phyloP scores from a whole-genome alignment of 2,888 invertebrate genomes.

The Vandiemenella viatica region DNA sequence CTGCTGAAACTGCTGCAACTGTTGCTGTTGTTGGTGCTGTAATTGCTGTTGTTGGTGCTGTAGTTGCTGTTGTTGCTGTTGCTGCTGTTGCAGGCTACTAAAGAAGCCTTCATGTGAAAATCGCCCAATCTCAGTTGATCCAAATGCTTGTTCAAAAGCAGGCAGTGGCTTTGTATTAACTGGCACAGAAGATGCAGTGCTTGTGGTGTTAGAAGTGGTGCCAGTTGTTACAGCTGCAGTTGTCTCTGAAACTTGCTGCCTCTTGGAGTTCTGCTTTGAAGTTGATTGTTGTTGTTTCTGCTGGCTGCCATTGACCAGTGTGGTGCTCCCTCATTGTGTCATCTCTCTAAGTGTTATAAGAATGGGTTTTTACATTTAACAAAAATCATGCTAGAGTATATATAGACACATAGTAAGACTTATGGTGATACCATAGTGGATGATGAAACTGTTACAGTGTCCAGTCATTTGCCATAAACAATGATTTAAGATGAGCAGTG shows the following conservation, averaged over 20 bases:
- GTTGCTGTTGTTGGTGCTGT: background rate
- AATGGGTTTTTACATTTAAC: no score
- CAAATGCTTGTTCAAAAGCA: constrained; percentile 73
- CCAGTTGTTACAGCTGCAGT: background rate
- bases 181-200: background rate
- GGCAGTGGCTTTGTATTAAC: constrained; percentile 43
- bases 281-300: no score
- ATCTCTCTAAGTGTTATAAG: no score
- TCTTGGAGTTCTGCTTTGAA: background rate
- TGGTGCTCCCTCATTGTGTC: no score
- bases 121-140: constrained; percentile 72
- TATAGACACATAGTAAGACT: no score
- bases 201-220: background rate
- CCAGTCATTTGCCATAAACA: no score
- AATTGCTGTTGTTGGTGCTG: background rate
- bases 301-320: no score
- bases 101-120: constrained; percentile 36
- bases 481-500: no score
- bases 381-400: no score
- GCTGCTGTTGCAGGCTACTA: constrained; percentile 6
- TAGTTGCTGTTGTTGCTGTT: background rate
- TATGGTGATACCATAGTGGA: no score
- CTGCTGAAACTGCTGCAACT: background rate
- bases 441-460: no score
- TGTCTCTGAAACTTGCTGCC: background rate